Evolutionary conservation across 1,140 invertebrate genomes (phyloP).

Genomic region (Hesperophylax magnus): DNA sequence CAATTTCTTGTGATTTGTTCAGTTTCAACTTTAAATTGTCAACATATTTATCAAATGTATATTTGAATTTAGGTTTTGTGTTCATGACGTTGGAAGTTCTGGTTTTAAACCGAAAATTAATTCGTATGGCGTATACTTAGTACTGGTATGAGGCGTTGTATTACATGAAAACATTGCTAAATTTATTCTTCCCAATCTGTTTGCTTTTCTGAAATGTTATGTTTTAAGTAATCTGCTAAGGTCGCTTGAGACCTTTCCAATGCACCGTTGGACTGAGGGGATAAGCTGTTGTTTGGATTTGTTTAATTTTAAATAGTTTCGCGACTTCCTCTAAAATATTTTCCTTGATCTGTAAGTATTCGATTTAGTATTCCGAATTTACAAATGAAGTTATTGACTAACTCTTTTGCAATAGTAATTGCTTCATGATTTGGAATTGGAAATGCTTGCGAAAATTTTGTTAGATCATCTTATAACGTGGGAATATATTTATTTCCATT

Average conservation of each 20-base stretch:
- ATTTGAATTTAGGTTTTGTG: neutral
- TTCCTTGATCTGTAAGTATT: neutral
- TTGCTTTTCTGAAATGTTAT: neutral
- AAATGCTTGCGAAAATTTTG: neutral
- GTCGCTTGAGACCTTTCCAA: neutral
- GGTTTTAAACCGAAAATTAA: neutral
- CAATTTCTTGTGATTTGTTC: neutral
- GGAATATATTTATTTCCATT: constrained; percentile 1
- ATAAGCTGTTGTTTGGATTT: neutral
- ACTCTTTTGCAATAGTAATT: neutral
- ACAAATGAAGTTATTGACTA: neutral
- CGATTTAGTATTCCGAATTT: neutral
- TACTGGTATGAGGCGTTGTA: neutral
- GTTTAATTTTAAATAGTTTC: constrained; percentile 1
- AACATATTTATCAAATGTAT: neutral
- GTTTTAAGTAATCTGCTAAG: neutral
- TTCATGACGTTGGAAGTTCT: neutral
- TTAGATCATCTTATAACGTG: neutral
- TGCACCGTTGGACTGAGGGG: neutral
- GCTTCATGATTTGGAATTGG: constrained; percentile 4
- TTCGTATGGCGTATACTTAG: neutral
- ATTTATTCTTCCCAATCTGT: neutral
- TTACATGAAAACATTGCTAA: neutral
- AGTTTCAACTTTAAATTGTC: neutral
- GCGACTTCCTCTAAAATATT: neutral